Conservation (phyloP, 2,888 invertebrate species). For the Vesta saturnalis region DNA sequence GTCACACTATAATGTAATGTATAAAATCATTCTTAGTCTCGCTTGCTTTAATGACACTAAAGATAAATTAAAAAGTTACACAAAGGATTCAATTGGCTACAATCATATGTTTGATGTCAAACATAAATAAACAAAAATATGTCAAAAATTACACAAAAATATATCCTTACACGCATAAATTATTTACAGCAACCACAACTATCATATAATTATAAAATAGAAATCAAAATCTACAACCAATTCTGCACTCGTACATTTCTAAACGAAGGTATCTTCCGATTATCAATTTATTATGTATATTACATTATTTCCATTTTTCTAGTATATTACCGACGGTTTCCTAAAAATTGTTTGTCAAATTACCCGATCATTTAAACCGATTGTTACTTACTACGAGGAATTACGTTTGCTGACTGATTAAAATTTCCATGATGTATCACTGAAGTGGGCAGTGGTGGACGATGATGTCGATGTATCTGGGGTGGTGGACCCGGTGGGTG, state of each 20-base stretch:
- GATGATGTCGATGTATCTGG: constrained; percentile 7
- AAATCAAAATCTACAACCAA: no score
- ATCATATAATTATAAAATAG: neutral
- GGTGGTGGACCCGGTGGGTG: constrained; percentile 16
- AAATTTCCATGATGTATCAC: constrained; percentile 11
- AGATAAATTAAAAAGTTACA: neutral
- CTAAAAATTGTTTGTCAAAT: neutral
- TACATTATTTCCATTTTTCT: neutral
- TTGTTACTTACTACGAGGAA: constrained; percentile 29
- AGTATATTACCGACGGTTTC: neutral
- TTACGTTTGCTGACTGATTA: constrained; percentile 15
- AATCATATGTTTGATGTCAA: no score
- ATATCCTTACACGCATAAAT: no score
- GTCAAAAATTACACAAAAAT: neutral
- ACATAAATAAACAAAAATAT: neutral
- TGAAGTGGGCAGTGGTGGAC: constrained; percentile 15
- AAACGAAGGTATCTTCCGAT: neutral
- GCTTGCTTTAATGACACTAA: neutral
- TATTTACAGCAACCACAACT: neutral
- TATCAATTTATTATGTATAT: no score
- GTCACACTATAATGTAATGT: neutral
- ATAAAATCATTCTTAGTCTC: neutral
- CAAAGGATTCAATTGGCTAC: neutral
- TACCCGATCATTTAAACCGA: no score
- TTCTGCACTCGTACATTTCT: neutral